These are phyloP conservation scores for Phenganax subtilis DNA, from an alignment of 92 coral and sea anemone species.

Conservation along the genomic window DNA sequence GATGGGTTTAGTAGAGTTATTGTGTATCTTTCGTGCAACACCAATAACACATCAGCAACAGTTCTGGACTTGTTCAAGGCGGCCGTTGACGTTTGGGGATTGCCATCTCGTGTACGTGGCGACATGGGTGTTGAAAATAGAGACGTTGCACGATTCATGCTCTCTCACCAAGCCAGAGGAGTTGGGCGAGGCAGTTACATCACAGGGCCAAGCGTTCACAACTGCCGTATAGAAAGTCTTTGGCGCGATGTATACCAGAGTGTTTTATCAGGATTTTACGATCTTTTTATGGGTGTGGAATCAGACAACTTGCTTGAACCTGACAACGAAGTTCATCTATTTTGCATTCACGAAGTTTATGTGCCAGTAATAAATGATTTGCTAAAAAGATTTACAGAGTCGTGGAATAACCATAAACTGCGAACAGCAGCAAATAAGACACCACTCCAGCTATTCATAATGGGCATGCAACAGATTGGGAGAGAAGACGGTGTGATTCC, in stretches of 20 bases:
- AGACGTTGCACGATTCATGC: conserved; percentile 48
- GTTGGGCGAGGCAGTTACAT: conserved; percentile 51
- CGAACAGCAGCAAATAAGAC: conserved; percentile 52
- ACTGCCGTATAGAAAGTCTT: conserved; percentile 42
- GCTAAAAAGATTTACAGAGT: conserved; percentile 24
- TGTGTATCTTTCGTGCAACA: conserved; percentile 34
- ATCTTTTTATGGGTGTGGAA: conserved; percentile 38
- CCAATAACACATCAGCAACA: conserved; percentile 46
- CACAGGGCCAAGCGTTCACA: conserved; percentile 40
- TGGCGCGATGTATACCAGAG: conserved; percentile 48
- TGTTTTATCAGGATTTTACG: conserved; percentile 43
- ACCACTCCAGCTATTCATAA: conserved; percentile 56
- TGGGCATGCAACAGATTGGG: conserved; percentile 68
- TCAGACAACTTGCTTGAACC: conserved; percentile 8
- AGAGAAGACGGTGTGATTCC: conserved; percentile 42
- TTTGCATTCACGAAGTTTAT: conserved; percentile 44
- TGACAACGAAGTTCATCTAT: conserved; percentile 42
- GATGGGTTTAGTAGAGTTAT: conserved; percentile 51
- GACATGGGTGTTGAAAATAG: conserved; percentile 61
- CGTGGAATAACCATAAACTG: conserved; percentile 52
- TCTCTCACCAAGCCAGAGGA: conserved; percentile 40
- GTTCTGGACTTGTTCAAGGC: conserved; percentile 37
- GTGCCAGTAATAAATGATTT: conserved; percentile 34
- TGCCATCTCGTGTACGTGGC: conserved; percentile 50
- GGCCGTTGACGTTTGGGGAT: conserved; percentile 47